These are phyloP conservation scores for Dendropsophus ebraccatus DNA, from an alignment of 2,113 vertebrate genomes.

Conservation along the genomic window DNA sequence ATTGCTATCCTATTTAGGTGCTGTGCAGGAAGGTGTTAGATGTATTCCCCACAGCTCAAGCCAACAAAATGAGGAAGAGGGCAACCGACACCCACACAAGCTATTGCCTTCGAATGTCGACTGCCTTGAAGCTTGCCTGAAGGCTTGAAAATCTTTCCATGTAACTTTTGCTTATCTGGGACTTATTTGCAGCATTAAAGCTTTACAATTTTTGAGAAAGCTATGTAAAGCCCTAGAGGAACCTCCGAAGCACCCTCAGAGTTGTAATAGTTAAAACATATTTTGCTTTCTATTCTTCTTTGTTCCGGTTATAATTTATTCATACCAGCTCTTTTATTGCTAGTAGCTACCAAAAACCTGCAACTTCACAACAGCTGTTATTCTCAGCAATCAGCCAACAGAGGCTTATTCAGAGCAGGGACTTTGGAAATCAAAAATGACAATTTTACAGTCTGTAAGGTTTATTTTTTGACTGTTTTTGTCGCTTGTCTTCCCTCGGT, in stretches of 20 bases:
- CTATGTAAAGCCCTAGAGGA: conserved; percentile 7
- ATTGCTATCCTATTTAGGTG: background rate
- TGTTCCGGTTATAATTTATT: conserved; percentile 47
- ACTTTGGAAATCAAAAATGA: conserved; percentile 18
- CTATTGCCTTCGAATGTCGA: conserved; percentile 61
- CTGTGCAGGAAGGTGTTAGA: conserved; percentile 4
- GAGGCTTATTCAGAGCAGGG: background rate
- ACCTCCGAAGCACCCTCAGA: conserved; percentile 13
- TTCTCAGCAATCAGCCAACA: background rate
- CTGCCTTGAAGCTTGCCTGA: conserved; percentile 60
- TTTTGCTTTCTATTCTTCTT: conserved; percentile 16
- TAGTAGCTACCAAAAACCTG: conserved; percentile 4
- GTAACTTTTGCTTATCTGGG: conserved; percentile 19
- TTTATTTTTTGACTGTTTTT: background rate
- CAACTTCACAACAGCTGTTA: conserved; percentile 9
- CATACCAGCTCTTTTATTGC: background rate
- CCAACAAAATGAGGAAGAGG: conserved; percentile 54
- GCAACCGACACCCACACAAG: conserved; percentile 60
- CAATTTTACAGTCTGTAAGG: background rate
- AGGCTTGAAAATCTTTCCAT: conserved; percentile 63
- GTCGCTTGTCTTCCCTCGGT: background rate
- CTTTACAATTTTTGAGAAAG: conserved; percentile 18
- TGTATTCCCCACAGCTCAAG: conserved; percentile 50
- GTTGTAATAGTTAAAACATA: conserved; percentile 43
- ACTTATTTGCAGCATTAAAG: conserved; percentile 54